phyloP scores from a whole-genome alignment of 2,797 vertebrate species.

The Aulostomus chinensis region DNA sequence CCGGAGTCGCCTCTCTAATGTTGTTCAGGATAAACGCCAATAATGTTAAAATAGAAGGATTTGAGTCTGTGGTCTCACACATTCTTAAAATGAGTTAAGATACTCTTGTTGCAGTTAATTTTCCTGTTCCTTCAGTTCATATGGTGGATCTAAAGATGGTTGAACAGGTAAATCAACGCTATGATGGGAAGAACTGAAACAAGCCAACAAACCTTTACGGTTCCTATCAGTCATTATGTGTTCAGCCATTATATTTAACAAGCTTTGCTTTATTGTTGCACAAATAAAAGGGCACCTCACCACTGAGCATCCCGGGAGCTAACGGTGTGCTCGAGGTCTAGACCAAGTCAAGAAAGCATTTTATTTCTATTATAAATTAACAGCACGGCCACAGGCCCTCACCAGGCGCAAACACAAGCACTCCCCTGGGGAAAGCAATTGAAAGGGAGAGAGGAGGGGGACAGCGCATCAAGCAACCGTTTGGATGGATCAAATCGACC shows the following conservation, averaged over 20 bases:
- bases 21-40: too few relatives aligned
- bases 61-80: too few relatives aligned
- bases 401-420: conserved; percentile 68
- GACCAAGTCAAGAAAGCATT: conserved; percentile 69
- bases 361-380: conserved; percentile 79
- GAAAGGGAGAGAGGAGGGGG: conserved; percentile 44
- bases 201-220: too few relatives aligned
- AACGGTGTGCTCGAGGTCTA: conserved; percentile 7
- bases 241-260: conserved; percentile 5
- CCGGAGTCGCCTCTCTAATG: too few relatives aligned
- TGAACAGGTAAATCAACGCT: too few relatives aligned
- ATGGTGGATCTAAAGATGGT: too few relatives aligned
- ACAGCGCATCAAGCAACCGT: conserved; percentile 41
- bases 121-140: too few relatives aligned
- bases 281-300: conserved; percentile 20
- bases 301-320: conserved; percentile 13
- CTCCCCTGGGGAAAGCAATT: conserved; percentile 75
- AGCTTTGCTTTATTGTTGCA: conserved; percentile 23
- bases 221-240: too few relatives aligned
- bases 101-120: too few relatives aligned
- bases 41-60: too few relatives aligned
- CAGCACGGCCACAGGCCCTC: conserved; percentile 43
- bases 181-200: too few relatives aligned
- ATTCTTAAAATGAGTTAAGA: too few relatives aligned
- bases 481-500: conserved; percentile 71